Base-by-base conservation (phyloP, 2,797 vertebrate species). In the Pseudochirops corinnae region DNA sequence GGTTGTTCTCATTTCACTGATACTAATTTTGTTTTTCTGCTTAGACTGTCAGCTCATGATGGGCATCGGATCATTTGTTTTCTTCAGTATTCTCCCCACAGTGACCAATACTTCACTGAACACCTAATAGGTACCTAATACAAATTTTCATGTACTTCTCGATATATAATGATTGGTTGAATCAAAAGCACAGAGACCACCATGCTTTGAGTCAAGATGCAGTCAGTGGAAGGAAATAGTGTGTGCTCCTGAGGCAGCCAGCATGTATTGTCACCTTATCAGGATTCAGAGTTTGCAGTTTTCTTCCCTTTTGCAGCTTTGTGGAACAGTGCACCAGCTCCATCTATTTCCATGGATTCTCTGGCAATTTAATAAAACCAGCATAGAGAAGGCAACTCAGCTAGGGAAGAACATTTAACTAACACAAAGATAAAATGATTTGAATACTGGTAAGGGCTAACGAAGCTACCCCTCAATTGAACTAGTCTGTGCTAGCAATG, bases 201-300 rank as follows among this genome's bases (percentile, higher is more conserved):
- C 0, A 1, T 0, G 0, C 56, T 46, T 90, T 28, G 87, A 53
- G 46, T 10, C 56, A 57, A 3, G 58, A 33, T 11, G 9, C 74
- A 14, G 16, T 39, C 39, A 26, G 21, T 87, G 50, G 39, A 87
- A 87, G 39, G 39, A 87, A 50, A 87, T 46, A 26, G 4, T 50
- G 10, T 87, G 21, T 28, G 74, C 9, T 87, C 10, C 24, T 87
- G 67, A 26, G 21, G 39, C 74, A 87, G 39, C 39, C 21, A 50
- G 39, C 24, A 87, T 12, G 24, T 26, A 56, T 1, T 7, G 24
- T 62, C 1, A 2, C 29, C 33, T 56, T 67, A 26, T 33, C 13
- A 56, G 91, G n/a, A 16, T n/a, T 16, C 50, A 11, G 0, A 14
- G 0, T 1, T 11, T 57, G 0, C 0, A 0, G 4, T 6, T 3